Evolutionary conservation across 2,113 vertebrate genomes (phyloP).

Genomic region (Zosterops pallidus): DNA sequence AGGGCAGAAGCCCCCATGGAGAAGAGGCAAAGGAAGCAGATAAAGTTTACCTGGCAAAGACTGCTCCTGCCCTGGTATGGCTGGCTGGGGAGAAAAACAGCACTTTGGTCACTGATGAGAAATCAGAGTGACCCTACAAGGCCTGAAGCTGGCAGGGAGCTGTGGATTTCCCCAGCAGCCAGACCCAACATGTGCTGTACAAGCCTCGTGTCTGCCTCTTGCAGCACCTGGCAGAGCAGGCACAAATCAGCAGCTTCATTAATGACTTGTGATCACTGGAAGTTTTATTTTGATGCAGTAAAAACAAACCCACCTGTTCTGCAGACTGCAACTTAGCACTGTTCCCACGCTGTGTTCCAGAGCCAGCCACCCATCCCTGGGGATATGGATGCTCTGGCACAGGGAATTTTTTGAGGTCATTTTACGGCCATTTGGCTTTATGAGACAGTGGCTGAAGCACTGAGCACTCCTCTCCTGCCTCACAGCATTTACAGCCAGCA

Average conservation of each 20-base stretch:
- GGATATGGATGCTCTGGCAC: not conserved
- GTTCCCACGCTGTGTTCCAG: accelerated
- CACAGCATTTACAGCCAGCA: not conserved
- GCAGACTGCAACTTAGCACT: not conserved
- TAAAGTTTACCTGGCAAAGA: not conserved
- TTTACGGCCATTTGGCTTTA: not conserved
- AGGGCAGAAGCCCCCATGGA: not conserved
- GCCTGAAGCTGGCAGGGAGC: not conserved
- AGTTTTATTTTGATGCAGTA: not conserved
- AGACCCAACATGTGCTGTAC: not conserved
- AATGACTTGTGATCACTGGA: conserved; percentile 1
- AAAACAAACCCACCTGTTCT: conserved; percentile 1
- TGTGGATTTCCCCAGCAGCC: not conserved
- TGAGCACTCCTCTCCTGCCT: not conserved
- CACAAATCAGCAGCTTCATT: conserved; percentile 46
- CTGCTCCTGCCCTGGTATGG: not conserved
- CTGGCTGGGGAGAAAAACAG: not conserved
- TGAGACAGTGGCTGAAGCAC: not conserved
- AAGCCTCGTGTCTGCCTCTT: not conserved
- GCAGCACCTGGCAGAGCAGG: not conserved
- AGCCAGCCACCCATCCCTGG: not conserved
- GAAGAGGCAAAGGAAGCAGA: not conserved
- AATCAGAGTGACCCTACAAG: not conserved
- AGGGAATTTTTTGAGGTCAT: not conserved
- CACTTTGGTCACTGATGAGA: not conserved